phyloP scores from a whole-genome alignment of 92 coral and sea anemone species.

The Actinostola sp. region DNA sequence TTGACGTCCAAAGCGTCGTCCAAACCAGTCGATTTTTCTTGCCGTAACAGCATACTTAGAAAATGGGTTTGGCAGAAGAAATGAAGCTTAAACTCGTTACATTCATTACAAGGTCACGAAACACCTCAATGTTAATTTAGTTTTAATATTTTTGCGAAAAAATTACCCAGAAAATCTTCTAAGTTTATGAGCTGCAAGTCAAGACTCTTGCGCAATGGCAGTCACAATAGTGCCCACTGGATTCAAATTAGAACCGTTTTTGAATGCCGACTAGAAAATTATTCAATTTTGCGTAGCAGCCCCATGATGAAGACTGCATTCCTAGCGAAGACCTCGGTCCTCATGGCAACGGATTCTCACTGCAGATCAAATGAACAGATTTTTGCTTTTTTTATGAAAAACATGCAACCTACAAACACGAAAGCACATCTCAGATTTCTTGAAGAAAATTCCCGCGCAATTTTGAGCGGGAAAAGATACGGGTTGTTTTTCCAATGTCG shows the following conservation, averaged over 20 bases:
- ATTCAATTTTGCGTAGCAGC: slow-evolving; percentile 12
- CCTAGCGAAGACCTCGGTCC: slow-evolving; percentile 10
- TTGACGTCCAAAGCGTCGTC: too few relatives aligned
- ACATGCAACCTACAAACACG: not conserved
- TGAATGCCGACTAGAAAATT: too few relatives aligned
- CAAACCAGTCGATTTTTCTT: too few relatives aligned
- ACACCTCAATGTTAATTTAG: not conserved
- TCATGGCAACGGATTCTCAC: slow-evolving; percentile 17
- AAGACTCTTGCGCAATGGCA: too few relatives aligned
- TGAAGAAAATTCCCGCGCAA: not conserved
- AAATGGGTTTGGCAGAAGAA: too few relatives aligned
- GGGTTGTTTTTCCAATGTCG: not conserved
- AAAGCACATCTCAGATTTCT: not conserved
- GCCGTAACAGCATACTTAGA: too few relatives aligned
- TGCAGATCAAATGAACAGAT: not conserved
- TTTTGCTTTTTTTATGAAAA: not conserved
- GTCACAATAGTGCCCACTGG: too few relatives aligned
- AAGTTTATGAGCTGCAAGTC: too few relatives aligned
- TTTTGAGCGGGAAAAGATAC: not conserved
- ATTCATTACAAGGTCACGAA: not conserved
- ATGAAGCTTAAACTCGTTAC: not conserved
- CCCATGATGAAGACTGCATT: slow-evolving; percentile 6
- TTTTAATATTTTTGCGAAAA: not conserved
- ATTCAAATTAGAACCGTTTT: not conserved
- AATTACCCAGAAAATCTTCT: too few relatives aligned